Base-by-base conservation (phyloP, 2,888 invertebrate genomes). In the Anthrax anthrax region DNA sequence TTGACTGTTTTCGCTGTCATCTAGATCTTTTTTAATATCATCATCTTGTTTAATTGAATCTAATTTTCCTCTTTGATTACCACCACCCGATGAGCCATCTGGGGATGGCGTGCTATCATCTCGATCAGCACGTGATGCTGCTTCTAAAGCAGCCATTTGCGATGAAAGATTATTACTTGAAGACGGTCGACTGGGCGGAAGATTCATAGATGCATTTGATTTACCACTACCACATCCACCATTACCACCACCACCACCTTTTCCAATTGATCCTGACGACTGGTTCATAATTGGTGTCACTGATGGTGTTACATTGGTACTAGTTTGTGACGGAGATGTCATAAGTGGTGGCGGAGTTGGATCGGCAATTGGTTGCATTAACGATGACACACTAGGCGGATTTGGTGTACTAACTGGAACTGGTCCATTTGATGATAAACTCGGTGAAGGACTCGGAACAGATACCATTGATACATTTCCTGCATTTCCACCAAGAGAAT, bases 141-240 rank as follows among this genome's bases (percentile, higher is more conserved):
- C 81, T 54, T 76, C 78, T 44, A 82, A 75, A 5, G 82, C 81
- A 14, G 82, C 80, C 76, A 81, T 79, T 62, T 81, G 81, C 12
- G 81, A 80, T 18, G 82, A 80, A 61, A 79, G 73, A 47, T 67
- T 66, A 39, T 64, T 68, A 38, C 67, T 68, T 17, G 75, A 72
- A n/a, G 72, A 68, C 56, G 56, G 40, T 56, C 59, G 50, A 57
- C 62, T 47, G 17, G 50, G 41, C 49, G 47, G 59, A 51, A 47
- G 56, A 48, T 43, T 51, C 49, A 52, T 48, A 19, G 57, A 55
- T 8, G 57, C 43, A 37, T 40, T 49, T 12, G 42, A 46, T 18
- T 18, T 42, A 38, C 37, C 42, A 52, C 55, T 50, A 49, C 60
- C 55, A 23, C 5, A 8, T 6, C 23, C 23, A 52, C 55, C 51